These are phyloP conservation scores for Pygocentrus nattereri DNA, from an alignment of 2,797 vertebrate genomes.

Conservation along the genomic window DNA sequence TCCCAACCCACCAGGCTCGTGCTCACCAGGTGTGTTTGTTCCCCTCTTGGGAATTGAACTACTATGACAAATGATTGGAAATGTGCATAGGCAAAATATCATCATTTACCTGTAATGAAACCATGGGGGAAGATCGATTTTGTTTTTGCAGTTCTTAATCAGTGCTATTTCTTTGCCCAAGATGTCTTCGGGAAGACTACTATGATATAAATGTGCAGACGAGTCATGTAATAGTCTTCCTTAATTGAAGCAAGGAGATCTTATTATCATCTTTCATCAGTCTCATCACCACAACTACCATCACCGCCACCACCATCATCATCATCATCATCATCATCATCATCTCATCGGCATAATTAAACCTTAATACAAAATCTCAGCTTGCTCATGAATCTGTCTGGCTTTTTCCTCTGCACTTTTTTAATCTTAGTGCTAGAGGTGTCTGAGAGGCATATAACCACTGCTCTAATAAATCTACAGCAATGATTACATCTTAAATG, in stretches of 20 bases:
- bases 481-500: not conserved
- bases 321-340: conserved; percentile 32
- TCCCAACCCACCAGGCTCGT: not conserved
- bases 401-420: not conserved
- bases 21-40: conserved; percentile 9
- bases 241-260: conserved; percentile 43
- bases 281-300: conserved; percentile 21
- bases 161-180: conserved; percentile 3
- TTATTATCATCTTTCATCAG: conserved; percentile 40
- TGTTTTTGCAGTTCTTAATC: conserved; percentile 42
- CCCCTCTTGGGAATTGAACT: not conserved
- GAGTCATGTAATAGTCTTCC: conserved; percentile 28
- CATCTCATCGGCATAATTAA: conserved; percentile 35
- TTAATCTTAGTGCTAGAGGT: conserved; percentile 9
- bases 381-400: conserved; percentile 28
- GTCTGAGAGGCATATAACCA: not conserved
- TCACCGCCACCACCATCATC: not conserved
- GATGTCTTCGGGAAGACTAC: conserved; percentile 3
- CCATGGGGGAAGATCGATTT: conserved; percentile 13
- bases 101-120: conserved; percentile 29
- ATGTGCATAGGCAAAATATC: conserved; percentile 19
- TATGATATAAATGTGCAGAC: conserved; percentile 11
- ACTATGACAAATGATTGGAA: conserved; percentile 12
- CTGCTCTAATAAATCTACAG: not conserved
- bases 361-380: conserved; percentile 38